Evolutionary conservation across 2,888 invertebrate species (phyloP).

Genomic region (Ormyrus pomaceus): DNA sequence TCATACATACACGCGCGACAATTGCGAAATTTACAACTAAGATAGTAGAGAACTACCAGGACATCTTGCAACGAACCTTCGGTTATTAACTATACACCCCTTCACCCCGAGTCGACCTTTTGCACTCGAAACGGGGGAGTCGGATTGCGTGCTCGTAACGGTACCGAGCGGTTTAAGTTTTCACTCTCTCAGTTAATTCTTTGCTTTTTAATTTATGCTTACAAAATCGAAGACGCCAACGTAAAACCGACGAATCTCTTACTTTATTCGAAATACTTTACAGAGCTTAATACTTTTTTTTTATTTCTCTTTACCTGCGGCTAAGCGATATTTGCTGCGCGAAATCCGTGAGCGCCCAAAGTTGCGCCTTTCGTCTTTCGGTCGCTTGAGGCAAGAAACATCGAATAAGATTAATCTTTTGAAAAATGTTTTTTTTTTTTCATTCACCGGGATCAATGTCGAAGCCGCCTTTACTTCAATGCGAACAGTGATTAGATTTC

Average conservation of each 20-base stretch:
- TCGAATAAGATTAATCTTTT: slow-evolving; percentile 49
- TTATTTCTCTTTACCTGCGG: not conserved
- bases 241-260: slow-evolving; percentile 48
- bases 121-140: slow-evolving; percentile 26
- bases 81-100: slow-evolving; percentile 49
- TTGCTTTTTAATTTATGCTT: slow-evolving; percentile 41
- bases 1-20: slow-evolving; percentile 58
- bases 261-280: slow-evolving; percentile 53
- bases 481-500: slow-evolving; percentile 49
- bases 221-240: slow-evolving; percentile 54
- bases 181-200: not conserved
- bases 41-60: slow-evolving; percentile 67
- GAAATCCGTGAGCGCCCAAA: slow-evolving; percentile 23
- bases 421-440: slow-evolving; percentile 46
- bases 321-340: slow-evolving; percentile 40
- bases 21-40: slow-evolving; percentile 65
- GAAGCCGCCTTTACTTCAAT: slow-evolving; percentile 36
- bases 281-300: slow-evolving; percentile 54
- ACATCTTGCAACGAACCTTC: slow-evolving; percentile 61
- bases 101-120: slow-evolving; percentile 16
- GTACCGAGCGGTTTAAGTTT: slow-evolving; percentile 32
- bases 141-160: slow-evolving; percentile 48
- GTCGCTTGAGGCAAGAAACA: slow-evolving; percentile 47
- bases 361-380: slow-evolving; percentile 23
- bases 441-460: slow-evolving; percentile 52